Conservation (phyloP, 2,888 invertebrate genomes). For the Yponomeuta evonymella region DNA sequence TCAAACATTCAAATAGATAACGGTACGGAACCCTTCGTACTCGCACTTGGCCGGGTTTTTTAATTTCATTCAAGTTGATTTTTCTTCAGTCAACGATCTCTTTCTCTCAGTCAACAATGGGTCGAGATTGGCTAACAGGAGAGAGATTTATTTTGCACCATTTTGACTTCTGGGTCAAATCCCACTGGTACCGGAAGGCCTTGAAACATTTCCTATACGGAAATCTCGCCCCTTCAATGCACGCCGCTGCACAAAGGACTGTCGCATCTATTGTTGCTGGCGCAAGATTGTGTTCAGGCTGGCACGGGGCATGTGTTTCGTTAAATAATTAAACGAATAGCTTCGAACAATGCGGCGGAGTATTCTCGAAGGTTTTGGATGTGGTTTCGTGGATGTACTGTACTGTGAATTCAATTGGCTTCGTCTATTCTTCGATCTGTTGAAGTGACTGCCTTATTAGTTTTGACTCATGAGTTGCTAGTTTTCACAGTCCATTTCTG, state of each 20-base stretch:
- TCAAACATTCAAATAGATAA: too few relatives aligned
- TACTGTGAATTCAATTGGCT: too few relatives aligned
- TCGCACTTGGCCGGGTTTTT: too few relatives aligned
- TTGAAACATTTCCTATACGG: not conserved
- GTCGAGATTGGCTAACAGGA: not conserved
- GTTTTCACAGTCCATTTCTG: too few relatives aligned
- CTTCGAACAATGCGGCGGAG: not conserved
- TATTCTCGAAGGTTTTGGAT: not conserved
- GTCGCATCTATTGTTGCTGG: not conserved
- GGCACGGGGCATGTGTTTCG: not conserved
- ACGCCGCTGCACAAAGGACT: not conserved
- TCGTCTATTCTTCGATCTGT: too few relatives aligned
- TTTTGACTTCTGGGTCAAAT: not conserved
- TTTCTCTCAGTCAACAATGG: too few relatives aligned
- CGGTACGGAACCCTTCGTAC: too few relatives aligned
- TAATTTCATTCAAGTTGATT: too few relatives aligned
- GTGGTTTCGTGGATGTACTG: not conserved
- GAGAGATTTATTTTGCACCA: not conserved
- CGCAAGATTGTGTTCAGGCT: not conserved
- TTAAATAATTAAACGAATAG: constrained; percentile 2
- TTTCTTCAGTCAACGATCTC: too few relatives aligned
- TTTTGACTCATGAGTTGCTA: too few relatives aligned
- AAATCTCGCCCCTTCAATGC: not conserved
- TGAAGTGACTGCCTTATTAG: too few relatives aligned
- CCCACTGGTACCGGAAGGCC: not conserved